Evolutionary conservation across 1,140 invertebrate species (phyloP), one percentile per base, ranked within the genome.

Genomic region (Melanaphis sacchari): DNA sequence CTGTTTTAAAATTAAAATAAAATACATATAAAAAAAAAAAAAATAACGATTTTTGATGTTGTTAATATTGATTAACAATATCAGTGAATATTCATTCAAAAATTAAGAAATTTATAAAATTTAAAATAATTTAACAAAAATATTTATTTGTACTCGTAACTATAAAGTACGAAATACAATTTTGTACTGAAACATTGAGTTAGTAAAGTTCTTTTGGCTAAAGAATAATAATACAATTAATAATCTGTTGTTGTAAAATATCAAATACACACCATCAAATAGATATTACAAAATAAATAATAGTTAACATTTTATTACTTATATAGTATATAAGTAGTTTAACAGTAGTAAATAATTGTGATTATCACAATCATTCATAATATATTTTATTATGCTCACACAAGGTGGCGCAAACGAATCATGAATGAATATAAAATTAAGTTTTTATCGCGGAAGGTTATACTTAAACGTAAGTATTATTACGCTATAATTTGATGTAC

Each of bases 361-460:
- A 36, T n/a, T 7, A n/a, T 43, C 49, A 46, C 82, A 38, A 40
- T 31, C 43, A 49, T 87, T 87, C 43, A 21, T 46, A 82, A 40
- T 26, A 40, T 11, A 59, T 59, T 66, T 5, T n/a, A 87, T 36
- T n/a, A 38, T 52, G 11, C n/a, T 52, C 15, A 38, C 2, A 89
- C 87, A 38, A 89, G 46, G 36, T 89, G 46, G 21, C 40, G 84
- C 38, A 41, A 43, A 85, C 84, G 6, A 85, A 85, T 85, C 40
- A 52, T 89, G 87, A 89, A 89, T 89, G 46, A 36, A 89, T 52
- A 52, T 52, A 24, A 52, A 52, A 89, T 52, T 52, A 24, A 38
- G n/a, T 38, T 89, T 36, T 22, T 52, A 89, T 52, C n/a, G 21
- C 21, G 87, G 49, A 52, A 89, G 41, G 85, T 87, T 87, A 87